Percentiles rank a stretch among this genome's conserved stretches.
Evolutionary conservation across 2,888 invertebrate genomes (phyloP).

Genomic region (Dolomedes plantarius): DNA sequence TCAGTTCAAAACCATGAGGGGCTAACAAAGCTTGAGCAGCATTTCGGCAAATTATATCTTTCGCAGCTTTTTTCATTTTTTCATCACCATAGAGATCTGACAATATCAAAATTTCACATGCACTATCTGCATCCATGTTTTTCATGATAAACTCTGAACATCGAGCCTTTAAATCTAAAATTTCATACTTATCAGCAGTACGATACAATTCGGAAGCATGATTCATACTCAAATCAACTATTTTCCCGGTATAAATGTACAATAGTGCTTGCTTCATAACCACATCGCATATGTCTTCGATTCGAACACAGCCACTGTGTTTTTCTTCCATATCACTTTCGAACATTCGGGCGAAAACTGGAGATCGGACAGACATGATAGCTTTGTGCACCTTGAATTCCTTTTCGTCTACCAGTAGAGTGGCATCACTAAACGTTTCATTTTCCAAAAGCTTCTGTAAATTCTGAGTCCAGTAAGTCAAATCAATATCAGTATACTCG

Average conservation of each 20-base stretch:
- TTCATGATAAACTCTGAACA: background rate
- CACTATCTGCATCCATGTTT: background rate
- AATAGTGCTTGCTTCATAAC: background rate
- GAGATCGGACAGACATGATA: background rate
- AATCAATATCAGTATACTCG: background rate
- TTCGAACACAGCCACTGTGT: background rate
- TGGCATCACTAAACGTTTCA: background rate
- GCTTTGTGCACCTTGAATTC: constrained; percentile 7
- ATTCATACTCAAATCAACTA: background rate
- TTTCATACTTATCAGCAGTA: constrained; percentile 20
- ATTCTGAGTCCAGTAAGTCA: background rate
- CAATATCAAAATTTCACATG: background rate
- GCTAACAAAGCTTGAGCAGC: background rate
- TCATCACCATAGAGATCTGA: constrained; percentile 6
- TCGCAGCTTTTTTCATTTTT: background rate
- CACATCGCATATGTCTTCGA: background rate
- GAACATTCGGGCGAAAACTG: constrained; percentile 7
- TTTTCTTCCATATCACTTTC: background rate
- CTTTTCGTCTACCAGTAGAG: background rate
- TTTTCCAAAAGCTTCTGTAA: background rate
- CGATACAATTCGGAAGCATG: constrained; percentile 12
- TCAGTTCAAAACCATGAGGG: background rate
- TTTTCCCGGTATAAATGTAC: background rate
- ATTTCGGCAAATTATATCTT: background rate
- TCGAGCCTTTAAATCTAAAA: background rate